Conservation (phyloP, 2,888 invertebrate genomes). For the Mantis religiosa region DNA sequence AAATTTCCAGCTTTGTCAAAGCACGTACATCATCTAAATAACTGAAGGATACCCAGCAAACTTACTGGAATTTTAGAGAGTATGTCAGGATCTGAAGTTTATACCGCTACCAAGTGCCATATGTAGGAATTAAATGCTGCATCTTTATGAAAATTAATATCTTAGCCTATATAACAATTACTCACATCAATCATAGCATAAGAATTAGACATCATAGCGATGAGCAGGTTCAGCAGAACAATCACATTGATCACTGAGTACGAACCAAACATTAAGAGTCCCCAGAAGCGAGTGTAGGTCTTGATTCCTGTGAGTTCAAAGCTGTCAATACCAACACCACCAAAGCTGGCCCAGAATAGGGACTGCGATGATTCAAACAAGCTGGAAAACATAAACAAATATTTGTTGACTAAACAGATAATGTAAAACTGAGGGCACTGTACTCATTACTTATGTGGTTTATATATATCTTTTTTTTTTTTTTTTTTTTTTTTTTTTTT, state of each 20-base stretch:
- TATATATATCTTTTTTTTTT: too few species aligned
- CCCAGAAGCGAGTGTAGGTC: conserved; percentile 90
- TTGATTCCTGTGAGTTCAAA: conserved; percentile 86
- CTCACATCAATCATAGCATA: conserved; percentile 88
- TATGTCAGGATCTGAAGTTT: background rate
- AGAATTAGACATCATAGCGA: conserved; percentile 98
- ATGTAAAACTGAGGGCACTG: too few species aligned
- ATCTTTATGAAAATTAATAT: background rate
- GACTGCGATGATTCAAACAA: conserved; percentile 93
- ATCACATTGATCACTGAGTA: conserved; percentile 94
- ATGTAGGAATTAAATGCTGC: background rate
- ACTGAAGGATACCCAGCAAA: too few species aligned
- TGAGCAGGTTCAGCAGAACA: conserved; percentile 86
- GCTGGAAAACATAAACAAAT: conserved; percentile 48
- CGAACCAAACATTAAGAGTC: conserved; percentile 91
- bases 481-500: too few species aligned
- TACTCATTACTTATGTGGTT: background rate
- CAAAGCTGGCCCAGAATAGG: conserved; percentile 94
- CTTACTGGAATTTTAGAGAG: too few species aligned
- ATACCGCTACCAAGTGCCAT: background rate
- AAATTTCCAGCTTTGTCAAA: too few species aligned
- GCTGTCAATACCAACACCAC: conserved; percentile 81
- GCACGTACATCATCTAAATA: too few species aligned
- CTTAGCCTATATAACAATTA: conserved; percentile 29
- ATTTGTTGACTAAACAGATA: too few species aligned